phyloP scores from a whole-genome alignment of 2,888 invertebrate species.

The Acleris emargana region DNA sequence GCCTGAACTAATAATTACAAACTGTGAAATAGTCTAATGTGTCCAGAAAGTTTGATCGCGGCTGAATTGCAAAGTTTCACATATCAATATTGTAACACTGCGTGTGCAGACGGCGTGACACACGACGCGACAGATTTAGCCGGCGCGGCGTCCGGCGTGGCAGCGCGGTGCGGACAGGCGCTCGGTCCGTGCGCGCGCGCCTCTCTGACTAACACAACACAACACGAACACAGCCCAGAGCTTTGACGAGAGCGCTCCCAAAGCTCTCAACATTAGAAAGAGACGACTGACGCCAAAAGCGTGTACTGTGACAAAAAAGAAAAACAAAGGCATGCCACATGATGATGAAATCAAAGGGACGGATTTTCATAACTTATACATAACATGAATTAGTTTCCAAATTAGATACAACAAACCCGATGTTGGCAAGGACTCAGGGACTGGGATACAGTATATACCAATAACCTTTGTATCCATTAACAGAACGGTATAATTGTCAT shows the following conservation, averaged over 20 bases:
- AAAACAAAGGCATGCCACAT: slow-evolving; percentile 54
- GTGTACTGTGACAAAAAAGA: slow-evolving; percentile 54
- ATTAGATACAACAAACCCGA: neutral
- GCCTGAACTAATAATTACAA: slow-evolving; percentile 10
- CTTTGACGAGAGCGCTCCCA: slow-evolving; percentile 65
- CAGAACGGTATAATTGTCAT: too few species aligned
- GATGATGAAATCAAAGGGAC: slow-evolving; percentile 44
- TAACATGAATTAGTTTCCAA: neutral
- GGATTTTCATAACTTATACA: slow-evolving; percentile 30
- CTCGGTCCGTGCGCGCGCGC: slow-evolving; percentile 74
- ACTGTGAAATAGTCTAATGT: slow-evolving; percentile 26
- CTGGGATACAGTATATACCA: neutral
- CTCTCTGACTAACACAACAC: slow-evolving; percentile 68
- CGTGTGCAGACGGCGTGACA: slow-evolving; percentile 45
- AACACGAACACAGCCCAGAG: slow-evolving; percentile 43
- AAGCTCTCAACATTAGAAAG: slow-evolving; percentile 69
- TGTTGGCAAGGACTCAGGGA: neutral
- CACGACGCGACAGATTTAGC: slow-evolving; percentile 56
- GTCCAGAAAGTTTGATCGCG: slow-evolving; percentile 51
- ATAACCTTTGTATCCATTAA: too few species aligned
- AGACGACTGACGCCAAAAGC: slow-evolving; percentile 60
- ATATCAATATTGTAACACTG: slow-evolving; percentile 37
- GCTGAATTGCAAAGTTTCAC: slow-evolving; percentile 45
- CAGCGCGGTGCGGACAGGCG: slow-evolving; percentile 50
- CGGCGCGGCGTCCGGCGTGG: slow-evolving; percentile 36